Evolutionary conservation across 1,140 invertebrate genomes (phyloP).

Genomic region (Globodera ellingtonae): DNA sequence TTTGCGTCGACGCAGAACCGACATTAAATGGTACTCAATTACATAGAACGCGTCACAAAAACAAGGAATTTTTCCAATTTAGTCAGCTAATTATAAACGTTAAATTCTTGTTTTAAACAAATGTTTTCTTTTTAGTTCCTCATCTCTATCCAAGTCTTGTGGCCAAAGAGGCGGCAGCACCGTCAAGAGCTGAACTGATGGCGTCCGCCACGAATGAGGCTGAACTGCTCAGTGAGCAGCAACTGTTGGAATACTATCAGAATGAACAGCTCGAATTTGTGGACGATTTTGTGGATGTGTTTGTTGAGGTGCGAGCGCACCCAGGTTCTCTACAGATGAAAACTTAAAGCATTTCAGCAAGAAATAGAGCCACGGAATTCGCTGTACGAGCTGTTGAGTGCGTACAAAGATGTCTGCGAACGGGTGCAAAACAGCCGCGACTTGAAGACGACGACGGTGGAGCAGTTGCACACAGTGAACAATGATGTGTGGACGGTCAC

Average conservation of each 20-base stretch:
- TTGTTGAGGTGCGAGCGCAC: conserved; percentile 31
- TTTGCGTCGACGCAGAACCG: background rate
- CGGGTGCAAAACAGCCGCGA: conserved; percentile 36
- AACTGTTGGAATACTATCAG: conserved; percentile 47
- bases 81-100: background rate
- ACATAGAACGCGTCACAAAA: background rate
- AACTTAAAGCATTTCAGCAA: conserved; percentile 19
- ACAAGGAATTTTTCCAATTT: background rate
- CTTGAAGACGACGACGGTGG: conserved; percentile 21
- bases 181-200: conserved; percentile 12
- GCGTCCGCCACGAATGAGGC: conserved; percentile 17
- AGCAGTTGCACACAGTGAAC: conserved; percentile 31
- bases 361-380: conserved; percentile 45
- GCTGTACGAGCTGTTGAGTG: conserved; percentile 36
- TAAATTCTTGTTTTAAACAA: background rate
- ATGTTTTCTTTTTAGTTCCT: background rate
- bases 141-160: background rate
- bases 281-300: conserved; percentile 52
- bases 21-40: no score
- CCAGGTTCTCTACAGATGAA: background rate
- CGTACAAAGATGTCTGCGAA: conserved; percentile 43
- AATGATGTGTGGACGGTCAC: conserved; percentile 44
- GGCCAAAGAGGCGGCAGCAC: conserved; percentile 7
- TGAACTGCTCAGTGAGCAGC: conserved; percentile 42
- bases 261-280: conserved; percentile 49